Evolutionary conservation across 2,888 invertebrate genomes (phyloP), one percentile per base, ranked within the genome.

Genomic region (Hydroisotoma schaefferi): DNA sequence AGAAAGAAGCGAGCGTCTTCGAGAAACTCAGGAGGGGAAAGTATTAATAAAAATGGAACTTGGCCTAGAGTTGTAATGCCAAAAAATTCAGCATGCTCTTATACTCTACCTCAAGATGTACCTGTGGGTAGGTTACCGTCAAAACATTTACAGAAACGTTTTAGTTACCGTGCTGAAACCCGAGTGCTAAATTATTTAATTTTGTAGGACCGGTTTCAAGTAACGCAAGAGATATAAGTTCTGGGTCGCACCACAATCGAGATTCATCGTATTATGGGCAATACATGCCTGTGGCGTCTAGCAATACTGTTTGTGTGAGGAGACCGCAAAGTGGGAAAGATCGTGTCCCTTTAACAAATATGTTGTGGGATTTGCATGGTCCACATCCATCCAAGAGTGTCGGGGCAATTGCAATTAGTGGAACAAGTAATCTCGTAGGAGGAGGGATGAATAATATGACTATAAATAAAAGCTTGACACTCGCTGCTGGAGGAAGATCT

Each of bases 51-150:
- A 55, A 72, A 72, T 51, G 72, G 72, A 23, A 72, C 72, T 18
- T 72, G 70, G 72, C 72, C 72, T 1, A 43, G 72, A 27, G 69
- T 72, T 29, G 57, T 72, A 46, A 54, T 68, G 12, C 65, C 67
- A 38, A 59, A 66, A 46, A 69, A 68, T 38, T 69, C 65, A 27
- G 60, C 68, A 1, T 64, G 66, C 38, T 71, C 71, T 1, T 72
- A 72, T 55, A 72, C 72, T 2, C 51, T 72, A 2, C 72, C 72
- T 0, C 70, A 72, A 28, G 46, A 61, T 40, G 63, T 51, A 51
- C 20, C 28, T 22, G 55, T 15, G 27, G 49, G 22, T 38, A 37
- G 20, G 40, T 40, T 8, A 40, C 5, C 40, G 5, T 18, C 20
- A n/a, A n/a, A n/a, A n/a, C n/a, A n/a, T n/a, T n/a, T n/a, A n/a